These are phyloP conservation scores for Thermophis baileyi DNA, from an alignment of 2,113 vertebrate species.

Conservation along the genomic window DNA sequence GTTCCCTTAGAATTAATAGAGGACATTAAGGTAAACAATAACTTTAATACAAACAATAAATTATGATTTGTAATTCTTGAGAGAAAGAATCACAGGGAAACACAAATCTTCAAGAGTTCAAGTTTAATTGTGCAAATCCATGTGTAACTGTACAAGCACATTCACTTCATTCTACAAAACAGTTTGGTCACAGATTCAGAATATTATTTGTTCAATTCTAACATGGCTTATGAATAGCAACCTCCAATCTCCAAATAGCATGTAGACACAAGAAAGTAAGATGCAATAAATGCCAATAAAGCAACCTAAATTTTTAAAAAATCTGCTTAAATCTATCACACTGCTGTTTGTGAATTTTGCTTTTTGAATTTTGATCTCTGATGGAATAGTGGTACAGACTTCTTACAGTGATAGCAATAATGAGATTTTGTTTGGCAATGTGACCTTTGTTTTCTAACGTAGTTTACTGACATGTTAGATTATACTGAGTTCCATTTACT, in stretches of 20 bases:
- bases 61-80: neutral
- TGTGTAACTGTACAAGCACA: neutral
- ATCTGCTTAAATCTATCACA: neutral
- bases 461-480: constrained; percentile 22
- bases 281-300: neutral
- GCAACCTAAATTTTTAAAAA: neutral
- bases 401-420: constrained; percentile 9
- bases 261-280: neutral
- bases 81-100: neutral
- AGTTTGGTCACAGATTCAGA: neutral
- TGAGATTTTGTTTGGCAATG: neutral
- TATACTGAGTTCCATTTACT: constrained; percentile 23
- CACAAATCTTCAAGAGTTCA: neutral
- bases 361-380: constrained; percentile 18
- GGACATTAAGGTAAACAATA: neutral
- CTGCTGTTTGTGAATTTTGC: constrained; percentile 19
- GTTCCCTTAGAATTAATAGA: neutral
- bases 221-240: neutral
- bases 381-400: constrained; percentile 9
- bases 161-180: neutral
- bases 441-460: constrained; percentile 28
- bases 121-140: neutral
- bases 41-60: neutral
- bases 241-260: neutral
- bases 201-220: neutral